A percentile compares a stretch with the other conserved stretches of the same genome.
Conservation (phyloP, 1,140 invertebrate genomes). For the Eulimnadia texana region DNA sequence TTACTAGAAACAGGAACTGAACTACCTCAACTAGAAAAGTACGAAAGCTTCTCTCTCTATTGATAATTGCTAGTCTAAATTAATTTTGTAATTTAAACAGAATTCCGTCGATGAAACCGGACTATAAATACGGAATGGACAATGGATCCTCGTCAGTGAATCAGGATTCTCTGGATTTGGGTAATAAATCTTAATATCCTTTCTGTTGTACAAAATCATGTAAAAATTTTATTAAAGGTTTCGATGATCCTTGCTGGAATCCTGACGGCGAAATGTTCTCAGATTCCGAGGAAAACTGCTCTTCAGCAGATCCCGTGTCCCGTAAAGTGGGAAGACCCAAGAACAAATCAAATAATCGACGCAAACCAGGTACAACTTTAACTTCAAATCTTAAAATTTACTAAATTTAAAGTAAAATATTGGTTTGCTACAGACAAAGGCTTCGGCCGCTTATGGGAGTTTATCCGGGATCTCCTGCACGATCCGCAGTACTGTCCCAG, state of each 20-base stretch:
- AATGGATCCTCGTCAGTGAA: neutral
- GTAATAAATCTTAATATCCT: neutral
- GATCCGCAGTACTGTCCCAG: conserved; percentile 59
- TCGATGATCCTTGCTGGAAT: neutral
- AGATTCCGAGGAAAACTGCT: neutral
- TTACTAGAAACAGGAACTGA: neutral
- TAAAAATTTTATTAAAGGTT: neutral
- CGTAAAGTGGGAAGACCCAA: neutral
- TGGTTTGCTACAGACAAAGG: conserved; percentile 32
- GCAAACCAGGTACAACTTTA: neutral
- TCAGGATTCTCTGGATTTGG: neutral
- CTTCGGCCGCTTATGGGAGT: conserved; percentile 59
- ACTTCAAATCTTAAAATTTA: neutral
- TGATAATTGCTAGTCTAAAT: neutral
- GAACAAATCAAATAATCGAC: neutral
- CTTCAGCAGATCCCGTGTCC: neutral
- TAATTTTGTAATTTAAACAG: neutral
- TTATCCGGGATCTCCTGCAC: conserved; percentile 60
- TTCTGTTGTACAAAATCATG: neutral
- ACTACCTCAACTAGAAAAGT: neutral
- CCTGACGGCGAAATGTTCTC: neutral
- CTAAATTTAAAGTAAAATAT: neutral
- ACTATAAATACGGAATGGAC: neutral
- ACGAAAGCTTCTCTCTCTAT: neutral
- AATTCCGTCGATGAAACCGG: neutral